Base-by-base conservation (phyloP, 2,113 vertebrate species). In the Eublepharis macularius region DNA sequence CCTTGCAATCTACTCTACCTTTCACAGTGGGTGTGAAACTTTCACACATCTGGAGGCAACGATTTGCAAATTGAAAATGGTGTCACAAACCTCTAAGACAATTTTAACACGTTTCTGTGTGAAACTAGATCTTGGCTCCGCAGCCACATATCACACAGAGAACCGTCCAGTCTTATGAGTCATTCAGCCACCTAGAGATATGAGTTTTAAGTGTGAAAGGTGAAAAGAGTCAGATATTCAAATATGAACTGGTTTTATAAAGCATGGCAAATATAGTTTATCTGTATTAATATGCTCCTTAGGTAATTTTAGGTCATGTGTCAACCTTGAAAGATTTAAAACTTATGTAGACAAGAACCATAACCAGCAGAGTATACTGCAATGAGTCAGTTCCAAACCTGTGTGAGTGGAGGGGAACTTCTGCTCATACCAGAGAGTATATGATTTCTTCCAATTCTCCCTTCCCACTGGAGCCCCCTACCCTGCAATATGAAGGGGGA, bases 91-190 rank as follows among this genome's bases (percentile, higher is more conserved):
- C 39, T 54, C 39, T 69, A 39, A 73, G 51, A 32, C 17, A 32
- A 82, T 84, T 76, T 19, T 84, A 84, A 84, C 74, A 76, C 39
- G 45, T 86, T 69, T 76, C 10, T 10, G 7, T 63, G 26, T 10
- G 24, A 73, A 66, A 51, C 12, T 7, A 54, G 39, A 43, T 54
- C 54, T 75, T 63, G 79, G 79, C 11, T 86, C 17, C 7, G 32
- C 70, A 86, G 69, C 29, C 60, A 63, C 60, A 63, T 63, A 63
- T 63, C 60, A 63, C 60, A 63, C 26, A 63, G 60, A 63, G 9
- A 63, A 63, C 26, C 8, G 26, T 29, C 6, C 19, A 65, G n/a
- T 29, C 57, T 54, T 41, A 41, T 73, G 81, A 75, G n/a, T 66
- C 82, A 83, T 65, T 36, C 73, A 76, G 19, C 19, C 45, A 17